Percentiles rank a stretch among this genome's conserved stretches.
These are phyloP conservation scores for Porites evermanni DNA, from an alignment of 92 coral and sea anemone species.

Conservation along the genomic window DNA sequence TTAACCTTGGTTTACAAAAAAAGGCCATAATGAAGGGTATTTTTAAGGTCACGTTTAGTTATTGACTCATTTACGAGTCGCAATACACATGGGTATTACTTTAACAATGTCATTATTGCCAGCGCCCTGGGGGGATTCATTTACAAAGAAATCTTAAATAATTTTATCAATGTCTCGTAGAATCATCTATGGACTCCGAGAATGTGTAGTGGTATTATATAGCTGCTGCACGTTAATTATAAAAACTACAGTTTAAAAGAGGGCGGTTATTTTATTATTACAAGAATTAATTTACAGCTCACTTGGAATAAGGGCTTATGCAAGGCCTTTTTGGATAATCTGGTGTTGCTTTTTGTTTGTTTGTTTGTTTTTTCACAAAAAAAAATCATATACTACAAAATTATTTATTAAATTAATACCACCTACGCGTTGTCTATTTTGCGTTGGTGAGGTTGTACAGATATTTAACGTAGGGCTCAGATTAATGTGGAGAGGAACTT, in stretches of 20 bases:
- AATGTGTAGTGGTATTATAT: background rate
- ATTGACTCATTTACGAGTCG: slow-evolving; percentile 6
- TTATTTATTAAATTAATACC: slow-evolving; percentile 9
- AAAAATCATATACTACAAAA: slow-evolving; percentile 16
- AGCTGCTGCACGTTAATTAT: background rate
- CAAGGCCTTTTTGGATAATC: background rate
- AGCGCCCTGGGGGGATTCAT: background rate
- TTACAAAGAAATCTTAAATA: background rate
- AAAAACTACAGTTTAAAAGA: background rate
- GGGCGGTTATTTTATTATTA: slow-evolving; percentile 14
- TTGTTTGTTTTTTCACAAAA: slow-evolving; percentile 4
- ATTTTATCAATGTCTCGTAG: background rate
- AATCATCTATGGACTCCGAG: background rate
- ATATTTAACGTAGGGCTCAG: background rate
- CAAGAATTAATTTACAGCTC: slow-evolving; percentile 19
- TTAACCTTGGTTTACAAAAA: background rate
- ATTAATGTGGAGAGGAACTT: background rate
- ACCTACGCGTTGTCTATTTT: background rate
- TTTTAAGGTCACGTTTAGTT: background rate
- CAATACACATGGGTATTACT: background rate
- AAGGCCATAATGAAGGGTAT: background rate
- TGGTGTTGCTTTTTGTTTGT: slow-evolving; percentile 20
- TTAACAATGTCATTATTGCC: background rate
- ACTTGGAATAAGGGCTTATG: background rate
- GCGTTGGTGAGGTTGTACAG: slow-evolving; percentile 1